Conservation (phyloP, 2,888 invertebrate genomes). For the Leptopilina drosophilae region DNA sequence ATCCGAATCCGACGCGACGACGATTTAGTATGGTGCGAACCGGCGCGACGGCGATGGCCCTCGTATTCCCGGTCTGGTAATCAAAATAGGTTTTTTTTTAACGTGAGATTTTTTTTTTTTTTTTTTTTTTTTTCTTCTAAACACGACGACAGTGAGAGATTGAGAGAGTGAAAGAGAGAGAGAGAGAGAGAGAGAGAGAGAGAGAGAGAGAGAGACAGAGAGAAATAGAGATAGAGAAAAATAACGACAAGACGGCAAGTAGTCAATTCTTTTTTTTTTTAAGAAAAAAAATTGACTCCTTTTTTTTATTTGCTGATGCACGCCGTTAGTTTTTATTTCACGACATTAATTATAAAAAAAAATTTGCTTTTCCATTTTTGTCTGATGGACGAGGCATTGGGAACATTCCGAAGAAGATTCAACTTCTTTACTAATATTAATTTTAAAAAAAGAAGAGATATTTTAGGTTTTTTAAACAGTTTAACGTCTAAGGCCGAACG, state of each 20-base stretch:
- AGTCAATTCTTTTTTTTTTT: slow-evolving; percentile 35
- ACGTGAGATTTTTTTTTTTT: slow-evolving; percentile 52
- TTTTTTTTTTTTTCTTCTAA: no score
- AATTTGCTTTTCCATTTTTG: slow-evolving; percentile 32
- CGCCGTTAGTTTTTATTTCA: slow-evolving; percentile 43
- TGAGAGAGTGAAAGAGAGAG: slow-evolving; percentile 56
- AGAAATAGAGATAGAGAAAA: no score
- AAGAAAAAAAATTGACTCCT: no score
- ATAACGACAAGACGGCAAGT: no score
- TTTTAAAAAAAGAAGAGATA: background rate
- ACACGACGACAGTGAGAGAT: slow-evolving; percentile 56
- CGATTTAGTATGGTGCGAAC: slow-evolving; percentile 88
- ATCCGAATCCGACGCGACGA: slow-evolving; percentile 73
- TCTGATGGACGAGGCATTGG: slow-evolving; percentile 35
- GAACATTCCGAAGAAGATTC: slow-evolving; percentile 20
- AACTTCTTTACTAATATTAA: background rate
- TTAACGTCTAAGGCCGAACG: background rate
- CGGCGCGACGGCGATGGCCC: slow-evolving; percentile 91
- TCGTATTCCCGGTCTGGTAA: slow-evolving; percentile 86
- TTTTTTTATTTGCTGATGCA: slow-evolving; percentile 35
- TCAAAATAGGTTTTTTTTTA: slow-evolving; percentile 61
- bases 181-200: background rate
- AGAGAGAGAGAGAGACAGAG: slow-evolving; percentile 55
- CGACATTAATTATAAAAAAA: slow-evolving; percentile 26
- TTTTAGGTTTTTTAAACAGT: background rate